Base-by-base conservation (phyloP, 2,113 vertebrate species). In the Anarrhichthys ocellatus region DNA sequence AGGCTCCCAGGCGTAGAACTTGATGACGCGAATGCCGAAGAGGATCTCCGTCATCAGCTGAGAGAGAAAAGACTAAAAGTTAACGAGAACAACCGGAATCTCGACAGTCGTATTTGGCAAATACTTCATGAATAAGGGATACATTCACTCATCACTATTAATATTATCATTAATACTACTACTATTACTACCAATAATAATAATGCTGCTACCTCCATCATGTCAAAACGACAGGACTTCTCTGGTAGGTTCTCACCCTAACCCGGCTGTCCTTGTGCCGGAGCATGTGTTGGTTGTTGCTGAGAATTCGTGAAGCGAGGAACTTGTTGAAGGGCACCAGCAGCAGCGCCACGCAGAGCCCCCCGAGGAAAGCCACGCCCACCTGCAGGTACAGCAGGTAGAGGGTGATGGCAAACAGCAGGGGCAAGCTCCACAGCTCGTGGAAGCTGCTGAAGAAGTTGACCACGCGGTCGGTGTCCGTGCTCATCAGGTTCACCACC, bases 11-110 rank as follows among this genome's bases (percentile, higher is more conserved):
- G 94, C 87, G 6, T 97, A 98, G 91, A 98, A 98, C 91, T 99
- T 99, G 84, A 99, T 96, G 91, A 98, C 97, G 3, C 97, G 96
- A 42, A 99, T 96, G 76, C 98, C 98, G 68, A 92, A 92, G 1
- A 99, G 95, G 78, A 99, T 93, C 88, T 99, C 98, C 0, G 97
- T 95, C 96, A 99, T 96, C 7, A 99, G 92, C 98, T 99, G 78
- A 71, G 63, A 72, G 4, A 56, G 54, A 32, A 68, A 42, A 11
- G 46, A 11, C 1, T 24, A 42, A 85, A 2, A 50, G 6, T 3
- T 17, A 32, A 11, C 22, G 5, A 61, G 18, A 46, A 38, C 6
- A 22, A 24, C 7, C 13, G 29, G 8, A 81, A 29, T 44, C 22
- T 38, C 4, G 38, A 32, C 17, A 5, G n/a, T 42, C 2, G 20